Evolutionary conservation across 1,140 invertebrate species (phyloP).

Genomic region (Rhysida immarginata): DNA sequence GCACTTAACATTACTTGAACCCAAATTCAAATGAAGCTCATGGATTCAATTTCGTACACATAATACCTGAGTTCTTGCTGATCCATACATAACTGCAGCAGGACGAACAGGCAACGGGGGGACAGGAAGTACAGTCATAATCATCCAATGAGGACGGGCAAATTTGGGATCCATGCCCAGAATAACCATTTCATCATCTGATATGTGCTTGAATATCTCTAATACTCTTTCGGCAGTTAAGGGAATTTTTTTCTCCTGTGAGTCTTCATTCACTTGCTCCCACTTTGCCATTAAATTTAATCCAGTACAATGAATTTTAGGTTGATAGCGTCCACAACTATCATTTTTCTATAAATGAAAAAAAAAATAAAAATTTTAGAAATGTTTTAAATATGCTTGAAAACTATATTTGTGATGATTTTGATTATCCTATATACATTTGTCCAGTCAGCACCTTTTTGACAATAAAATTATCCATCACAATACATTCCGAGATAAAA

Average conservation of each 20-base stretch:
- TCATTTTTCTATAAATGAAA: slow-evolving; percentile 47
- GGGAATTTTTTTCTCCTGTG: slow-evolving; percentile 85
- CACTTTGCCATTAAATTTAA: slow-evolving; percentile 90
- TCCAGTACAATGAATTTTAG: slow-evolving; percentile 70
- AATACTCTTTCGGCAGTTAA: slow-evolving; percentile 88
- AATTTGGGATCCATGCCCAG: slow-evolving; percentile 54
- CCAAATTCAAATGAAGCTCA: no score
- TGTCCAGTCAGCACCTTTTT: no score
- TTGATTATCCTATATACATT: no score
- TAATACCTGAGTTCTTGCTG: slow-evolving; percentile 72
- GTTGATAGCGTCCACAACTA: slow-evolving; percentile 95
- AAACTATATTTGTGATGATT: no score
- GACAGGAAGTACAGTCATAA: slow-evolving; percentile 90
- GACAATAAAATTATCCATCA: neutral
- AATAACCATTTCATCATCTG: slow-evolving; percentile 92
- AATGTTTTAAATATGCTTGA: no score
- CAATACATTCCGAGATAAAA: neutral
- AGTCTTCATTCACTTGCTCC: slow-evolving; percentile 97
- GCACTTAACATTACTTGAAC: no score
- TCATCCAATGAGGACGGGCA: slow-evolving; percentile 98
- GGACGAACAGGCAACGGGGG: slow-evolving; percentile 83
- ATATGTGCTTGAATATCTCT: slow-evolving; percentile 93
- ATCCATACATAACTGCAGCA: slow-evolving; percentile 97
- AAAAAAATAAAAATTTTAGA: neutral
- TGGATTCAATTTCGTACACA: no score